A percentile compares a stretch with the other conserved stretches of the same genome.
Conservation (phyloP, 2,888 invertebrate species). For the Amiota minor region DNA sequence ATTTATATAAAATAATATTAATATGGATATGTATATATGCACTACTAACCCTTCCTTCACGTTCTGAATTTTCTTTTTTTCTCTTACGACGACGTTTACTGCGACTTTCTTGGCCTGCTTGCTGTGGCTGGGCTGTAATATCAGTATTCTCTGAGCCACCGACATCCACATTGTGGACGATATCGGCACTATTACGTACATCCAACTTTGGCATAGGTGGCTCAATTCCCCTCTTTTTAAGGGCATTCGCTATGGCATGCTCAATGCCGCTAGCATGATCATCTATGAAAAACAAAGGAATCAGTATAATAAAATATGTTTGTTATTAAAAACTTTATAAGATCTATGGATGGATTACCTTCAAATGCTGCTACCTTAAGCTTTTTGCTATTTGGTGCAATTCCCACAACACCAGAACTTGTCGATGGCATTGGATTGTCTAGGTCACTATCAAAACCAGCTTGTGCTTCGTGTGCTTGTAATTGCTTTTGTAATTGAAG, state of each 20-base stretch:
- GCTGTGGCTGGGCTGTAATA: slow-evolving; percentile 14
- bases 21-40: too few species aligned
- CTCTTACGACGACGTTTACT: slow-evolving; percentile 70
- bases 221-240: slow-evolving; percentile 80
- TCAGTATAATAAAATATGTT: slow-evolving; percentile 1
- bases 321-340: background rate
- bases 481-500: background rate
- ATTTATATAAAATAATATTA: too few species aligned
- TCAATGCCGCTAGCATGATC: slow-evolving; percentile 87
- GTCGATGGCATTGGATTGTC: slow-evolving; percentile 30
- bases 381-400: slow-evolving; percentile 68
- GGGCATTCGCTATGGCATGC: slow-evolving; percentile 83
- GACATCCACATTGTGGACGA: slow-evolving; percentile 71
- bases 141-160: background rate
- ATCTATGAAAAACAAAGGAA: slow-evolving; percentile 72
- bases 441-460: slow-evolving; percentile 30
- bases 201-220: slow-evolving; percentile 67
- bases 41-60: slow-evolving; percentile 60
- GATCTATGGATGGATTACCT: slow-evolving; percentile 71
- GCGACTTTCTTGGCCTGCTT: slow-evolving; percentile 54
- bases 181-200: slow-evolving; percentile 75
- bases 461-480: background rate
- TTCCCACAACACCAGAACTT: slow-evolving; percentile 21
- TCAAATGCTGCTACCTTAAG: slow-evolving; percentile 73
- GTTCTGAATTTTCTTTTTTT: slow-evolving; percentile 67